Conservation (phyloP, 2,888 invertebrate genomes). For the Perithous albicinctus region DNA sequence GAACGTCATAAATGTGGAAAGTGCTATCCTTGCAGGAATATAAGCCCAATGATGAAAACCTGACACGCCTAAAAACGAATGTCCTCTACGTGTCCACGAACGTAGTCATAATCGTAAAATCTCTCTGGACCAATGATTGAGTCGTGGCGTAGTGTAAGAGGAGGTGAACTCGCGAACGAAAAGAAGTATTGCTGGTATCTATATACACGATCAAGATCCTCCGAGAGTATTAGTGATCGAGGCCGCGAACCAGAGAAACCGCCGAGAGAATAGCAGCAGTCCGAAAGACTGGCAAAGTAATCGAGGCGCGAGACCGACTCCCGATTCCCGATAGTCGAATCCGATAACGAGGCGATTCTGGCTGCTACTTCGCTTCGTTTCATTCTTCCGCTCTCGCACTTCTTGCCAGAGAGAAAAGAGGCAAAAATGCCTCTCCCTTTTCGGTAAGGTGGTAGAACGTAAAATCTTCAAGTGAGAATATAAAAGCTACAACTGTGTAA, state of each 20-base stretch:
- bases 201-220: constrained; percentile 24
- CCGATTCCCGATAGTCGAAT: constrained; percentile 33
- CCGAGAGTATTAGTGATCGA: constrained; percentile 33
- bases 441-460: constrained; percentile 36
- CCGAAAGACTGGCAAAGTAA: background rate
- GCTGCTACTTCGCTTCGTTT: constrained; percentile 32
- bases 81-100: background rate
- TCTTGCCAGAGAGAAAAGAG: constrained; percentile 31
- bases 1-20: background rate
- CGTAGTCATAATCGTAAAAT: constrained; percentile 10
- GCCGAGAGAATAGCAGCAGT: constrained; percentile 29
- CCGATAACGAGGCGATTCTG: constrained; percentile 56
- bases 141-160: background rate
- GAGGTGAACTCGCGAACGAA: background rate
- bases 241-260: constrained; percentile 12
- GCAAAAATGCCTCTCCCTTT: constrained; percentile 20
- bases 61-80: constrained; percentile 2
- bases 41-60: background rate
- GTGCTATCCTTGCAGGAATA: background rate
- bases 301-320: constrained; percentile 15
- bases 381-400: constrained; percentile 34
- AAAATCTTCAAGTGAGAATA: constrained; percentile 46
- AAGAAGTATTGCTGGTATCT: background rate
- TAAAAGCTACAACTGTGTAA: constrained; percentile 46
- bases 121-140: background rate